Evolutionary conservation across 2,888 invertebrate genomes (phyloP), one percentile per base, ranked within the genome.

Genomic region (Caenorhabditis sulstoni): DNA sequence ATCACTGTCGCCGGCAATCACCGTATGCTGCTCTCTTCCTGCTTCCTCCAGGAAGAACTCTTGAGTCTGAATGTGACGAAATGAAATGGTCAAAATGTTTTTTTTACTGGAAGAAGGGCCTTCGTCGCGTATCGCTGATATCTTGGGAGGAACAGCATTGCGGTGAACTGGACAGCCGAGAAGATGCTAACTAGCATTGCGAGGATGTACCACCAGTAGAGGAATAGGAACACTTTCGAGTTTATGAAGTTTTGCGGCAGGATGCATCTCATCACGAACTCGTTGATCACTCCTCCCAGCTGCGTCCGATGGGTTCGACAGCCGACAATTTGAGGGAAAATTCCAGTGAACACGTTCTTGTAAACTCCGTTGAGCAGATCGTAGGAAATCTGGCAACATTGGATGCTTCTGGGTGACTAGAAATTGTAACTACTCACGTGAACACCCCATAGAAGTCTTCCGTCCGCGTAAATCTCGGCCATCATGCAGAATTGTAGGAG

Each of bases 181-280:
- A 44, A 49, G 8, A 78, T 39, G 23, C 71, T 71, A 50, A 78
- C 62, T n/a, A 81, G 41, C 59, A 70, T 55, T 9, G 70, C 55
- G 35, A 85, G 55, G 12, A 85, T 20, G 20, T 81, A 78, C 82
- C 83, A 83, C 70, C 82, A 83, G 52, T 82, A 85, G 22, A 84
- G 70, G 49, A 85, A 76, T 2, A 83, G 58, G 66, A 76, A 85
- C 14, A 81, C 61, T 49, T 82, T 81, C 20, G 83, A 80, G 64
- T 82, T 82, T 44, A 83, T 75, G 59, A 78, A 81, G 62, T 83
- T 85, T 57, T 80, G 71, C 18, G 79, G 70, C 9, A 84, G 49
- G n/a, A 84, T 55, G 66, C 84, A 84, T 9, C 67, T 68, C 45
- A 83, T 50, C 3, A 23, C 29, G 49, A 39, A 65, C 7, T 58